Percentiles rank a stretch among this genome's conserved stretches.
Evolutionary conservation across 1,140 invertebrate species (phyloP).

Genomic region (Drosophila baimaii): DNA sequence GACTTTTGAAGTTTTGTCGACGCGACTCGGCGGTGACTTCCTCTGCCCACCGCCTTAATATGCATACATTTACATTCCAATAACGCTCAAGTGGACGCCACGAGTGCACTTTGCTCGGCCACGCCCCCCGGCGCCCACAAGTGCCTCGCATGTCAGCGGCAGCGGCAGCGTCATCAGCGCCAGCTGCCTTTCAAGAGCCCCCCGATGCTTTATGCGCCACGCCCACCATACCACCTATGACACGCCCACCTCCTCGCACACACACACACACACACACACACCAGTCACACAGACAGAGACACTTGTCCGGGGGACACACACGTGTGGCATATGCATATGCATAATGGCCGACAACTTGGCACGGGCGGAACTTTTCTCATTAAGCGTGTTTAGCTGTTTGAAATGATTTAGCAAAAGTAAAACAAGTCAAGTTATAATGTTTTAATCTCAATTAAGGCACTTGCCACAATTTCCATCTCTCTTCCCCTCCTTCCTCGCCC

Average conservation of each 20-base stretch:
- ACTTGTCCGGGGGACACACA: constrained; percentile 1
- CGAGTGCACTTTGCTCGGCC: constrained; percentile 68
- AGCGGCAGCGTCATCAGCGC: constrained; percentile 56
- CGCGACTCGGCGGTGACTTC: constrained; percentile 46
- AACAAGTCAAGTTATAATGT: constrained; percentile 83
- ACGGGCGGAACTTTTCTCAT: constrained; percentile 75
- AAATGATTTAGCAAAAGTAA: constrained; percentile 82
- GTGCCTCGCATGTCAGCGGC: constrained; percentile 77
- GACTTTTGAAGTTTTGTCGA: constrained; percentile 76
- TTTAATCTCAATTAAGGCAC: constrained; percentile 82
- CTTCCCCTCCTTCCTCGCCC: background rate
- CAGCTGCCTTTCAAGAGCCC: constrained; percentile 70
- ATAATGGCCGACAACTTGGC: constrained; percentile 69
- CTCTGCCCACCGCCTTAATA: constrained; percentile 56
- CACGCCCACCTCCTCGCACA: constrained; percentile 8
- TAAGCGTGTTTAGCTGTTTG: constrained; percentile 81
- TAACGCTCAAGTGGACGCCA: constrained; percentile 80
- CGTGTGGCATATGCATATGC: constrained; percentile 59
- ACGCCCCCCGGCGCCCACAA: constrained; percentile 48
- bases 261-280: background rate
- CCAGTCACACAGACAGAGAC: constrained; percentile 5
- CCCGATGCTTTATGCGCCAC: constrained; percentile 51
- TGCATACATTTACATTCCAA: constrained; percentile 83
- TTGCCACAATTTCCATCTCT: constrained; percentile 68
- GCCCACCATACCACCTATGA: constrained; percentile 31